Base-by-base conservation (phyloP, 2,888 invertebrate genomes). In the Eupelmus urozonus region DNA sequence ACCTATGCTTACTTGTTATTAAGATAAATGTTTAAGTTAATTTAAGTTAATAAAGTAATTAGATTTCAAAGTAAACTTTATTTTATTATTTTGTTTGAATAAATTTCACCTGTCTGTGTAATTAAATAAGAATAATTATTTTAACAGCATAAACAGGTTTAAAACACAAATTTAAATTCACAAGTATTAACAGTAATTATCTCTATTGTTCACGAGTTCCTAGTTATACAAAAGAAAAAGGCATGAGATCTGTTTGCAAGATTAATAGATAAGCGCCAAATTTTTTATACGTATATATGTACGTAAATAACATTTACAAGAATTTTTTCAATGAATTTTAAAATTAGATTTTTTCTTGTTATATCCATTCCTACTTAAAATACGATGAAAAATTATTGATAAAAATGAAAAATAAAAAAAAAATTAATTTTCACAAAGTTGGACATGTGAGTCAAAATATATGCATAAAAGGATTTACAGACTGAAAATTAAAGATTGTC, bases 21-120 rank as follows among this genome's bases (percentile, higher is more conserved):
- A 66, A 74, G 67, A 29, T 72, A 40, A 73, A 70, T 72, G 27
- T 79, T 76, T 69, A 79, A 76, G 67, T 76, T 70, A 74, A 70
- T 72, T 18, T 79, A 76, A 76, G 63, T 45, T 65, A 80, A 76
- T 80, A 79, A 76, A 76, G 23, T 73, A 65, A 66, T 76, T 2
- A 71, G 49, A 70, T 72, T 67, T 4, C 69, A 73, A 53, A 76
- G 70, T 34, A 70, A 45, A 79, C 49, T 73, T 69, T 60, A 80
- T 55, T 70, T 65, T 25, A 73, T 76, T 63, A 75, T 71, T 75
- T 71, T 77, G 27, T 25, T 18, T 60, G 27, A 60, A 53, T 63
- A 29, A 18, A 78, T 80, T 77, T 80, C 80, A 80, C 80, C 71
- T 80, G 80, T 80, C 77, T 80, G 77, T 80, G 75, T 77, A 75